phyloP scores from a whole-genome alignment of 2,797 vertebrate species.

The Percopsis omiscomaycus region DNA sequence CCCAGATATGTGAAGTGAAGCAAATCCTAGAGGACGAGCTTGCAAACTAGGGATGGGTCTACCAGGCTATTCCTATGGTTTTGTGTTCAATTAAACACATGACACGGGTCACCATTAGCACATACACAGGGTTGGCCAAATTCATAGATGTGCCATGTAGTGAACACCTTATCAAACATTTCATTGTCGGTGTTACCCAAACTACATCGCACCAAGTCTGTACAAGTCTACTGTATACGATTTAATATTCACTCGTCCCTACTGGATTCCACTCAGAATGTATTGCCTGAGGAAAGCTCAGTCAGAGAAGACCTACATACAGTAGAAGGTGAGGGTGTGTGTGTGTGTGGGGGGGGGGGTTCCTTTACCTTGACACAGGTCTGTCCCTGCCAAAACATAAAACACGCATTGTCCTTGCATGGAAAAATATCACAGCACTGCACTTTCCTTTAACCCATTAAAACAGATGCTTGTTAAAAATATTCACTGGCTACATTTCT shows the following conservation, averaged over 20 bases:
- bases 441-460: slow-evolving; percentile 49
- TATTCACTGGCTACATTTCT: slow-evolving; percentile 32
- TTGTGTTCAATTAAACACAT: too few species aligned
- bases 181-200: not conserved
- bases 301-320: slow-evolving; percentile 45
- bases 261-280: slow-evolving; percentile 32
- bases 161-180: not conserved
- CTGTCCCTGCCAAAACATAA: slow-evolving; percentile 67
- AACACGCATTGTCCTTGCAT: slow-evolving; percentile 60
- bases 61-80: too few species aligned
- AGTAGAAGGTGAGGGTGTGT: not conserved
- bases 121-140: not conserved
- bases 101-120: too few species aligned
- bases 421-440: slow-evolving; percentile 57
- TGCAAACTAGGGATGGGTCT: too few species aligned
- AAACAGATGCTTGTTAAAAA: slow-evolving; percentile 56
- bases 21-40: too few species aligned
- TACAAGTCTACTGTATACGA: slow-evolving; percentile 29
- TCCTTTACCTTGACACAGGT: slow-evolving; percentile 50
- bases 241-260: slow-evolving; percentile 36
- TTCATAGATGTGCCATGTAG: slow-evolving; percentile 2
- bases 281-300: slow-evolving; percentile 53
- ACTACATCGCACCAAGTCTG: slow-evolving; percentile 15
- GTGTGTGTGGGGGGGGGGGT: slow-evolving; percentile 32
- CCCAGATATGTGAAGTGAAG: too few species aligned